phyloP scores from a whole-genome alignment of 2,888 invertebrate species.

The Margaritifera margaritifera region DNA sequence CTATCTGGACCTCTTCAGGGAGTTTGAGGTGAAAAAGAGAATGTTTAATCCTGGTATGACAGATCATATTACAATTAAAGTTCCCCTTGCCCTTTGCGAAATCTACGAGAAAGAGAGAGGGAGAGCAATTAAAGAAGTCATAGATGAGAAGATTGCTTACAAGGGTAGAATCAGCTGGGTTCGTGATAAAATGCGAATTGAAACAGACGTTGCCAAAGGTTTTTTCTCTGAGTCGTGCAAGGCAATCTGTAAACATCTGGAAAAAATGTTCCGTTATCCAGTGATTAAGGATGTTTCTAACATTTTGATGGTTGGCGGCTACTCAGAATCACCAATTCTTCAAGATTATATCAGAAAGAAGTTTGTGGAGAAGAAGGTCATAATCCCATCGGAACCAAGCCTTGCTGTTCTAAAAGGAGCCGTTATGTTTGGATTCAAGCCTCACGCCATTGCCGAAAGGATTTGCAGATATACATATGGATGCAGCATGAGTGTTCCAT shows the following conservation, averaged over 20 bases:
- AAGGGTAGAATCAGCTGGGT: conserved; percentile 17
- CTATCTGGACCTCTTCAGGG: conserved; percentile 6
- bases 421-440: conserved; percentile 24
- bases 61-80: conserved; percentile 4
- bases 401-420: conserved; percentile 30
- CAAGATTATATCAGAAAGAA: conserved; percentile 13
- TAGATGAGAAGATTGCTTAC: conserved; percentile 8
- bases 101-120: conserved; percentile 14
- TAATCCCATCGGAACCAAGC: conserved; percentile 26
- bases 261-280: conserved; percentile 9
- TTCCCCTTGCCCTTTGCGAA: conserved; percentile 20
- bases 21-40: conserved; percentile 12
- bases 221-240: conserved; percentile 13
- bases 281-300: conserved; percentile 10
- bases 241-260: conserved; percentile 15
- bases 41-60: not conserved
- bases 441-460: conserved; percentile 13
- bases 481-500: conserved; percentile 11
- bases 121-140: conserved; percentile 16
- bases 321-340: conserved; percentile 25
- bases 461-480: conserved; percentile 23
- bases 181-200: conserved; percentile 20
- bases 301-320: conserved; percentile 32
- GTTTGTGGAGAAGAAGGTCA: conserved; percentile 14
- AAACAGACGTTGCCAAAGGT: conserved; percentile 2